phyloP scores from a whole-genome alignment of 2,113 vertebrate species.

The Calyptommatus sinebrachiatus region DNA sequence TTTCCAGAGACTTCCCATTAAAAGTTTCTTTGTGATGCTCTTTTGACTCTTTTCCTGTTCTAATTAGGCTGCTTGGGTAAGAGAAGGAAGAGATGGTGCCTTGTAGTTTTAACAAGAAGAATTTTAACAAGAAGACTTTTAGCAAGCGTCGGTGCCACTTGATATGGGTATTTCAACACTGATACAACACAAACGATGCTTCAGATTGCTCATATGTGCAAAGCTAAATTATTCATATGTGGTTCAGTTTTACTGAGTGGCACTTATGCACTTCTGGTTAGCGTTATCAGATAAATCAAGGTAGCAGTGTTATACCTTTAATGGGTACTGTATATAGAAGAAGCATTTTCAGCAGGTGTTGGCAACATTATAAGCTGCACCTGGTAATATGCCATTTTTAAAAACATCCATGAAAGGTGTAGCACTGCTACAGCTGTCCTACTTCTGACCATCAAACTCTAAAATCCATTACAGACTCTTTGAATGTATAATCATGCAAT shows the following conservation, averaged over 20 bases:
- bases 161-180: neutral
- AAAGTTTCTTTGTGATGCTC: neutral
- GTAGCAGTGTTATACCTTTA: no score
- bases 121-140: no score
- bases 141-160: neutral
- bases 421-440: no score
- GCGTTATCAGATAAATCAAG: no score
- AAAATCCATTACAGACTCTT: neutral
- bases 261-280: no score
- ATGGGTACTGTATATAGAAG: no score
- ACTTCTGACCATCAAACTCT: no score
- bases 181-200: neutral
- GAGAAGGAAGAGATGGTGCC: neutral
- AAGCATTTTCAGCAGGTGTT: no score
- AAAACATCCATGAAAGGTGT: no score
- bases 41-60: neutral
- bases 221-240: neutral
- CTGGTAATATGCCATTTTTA: no score
- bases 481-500: neutral
- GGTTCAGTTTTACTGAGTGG: no score
- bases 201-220: neutral
- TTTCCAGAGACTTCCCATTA: neutral
- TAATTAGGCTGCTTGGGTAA: neutral
- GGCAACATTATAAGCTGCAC: no score
- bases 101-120: neutral